Conservation (phyloP, 2,888 invertebrate species). For the Coenonympha glycerion region DNA sequence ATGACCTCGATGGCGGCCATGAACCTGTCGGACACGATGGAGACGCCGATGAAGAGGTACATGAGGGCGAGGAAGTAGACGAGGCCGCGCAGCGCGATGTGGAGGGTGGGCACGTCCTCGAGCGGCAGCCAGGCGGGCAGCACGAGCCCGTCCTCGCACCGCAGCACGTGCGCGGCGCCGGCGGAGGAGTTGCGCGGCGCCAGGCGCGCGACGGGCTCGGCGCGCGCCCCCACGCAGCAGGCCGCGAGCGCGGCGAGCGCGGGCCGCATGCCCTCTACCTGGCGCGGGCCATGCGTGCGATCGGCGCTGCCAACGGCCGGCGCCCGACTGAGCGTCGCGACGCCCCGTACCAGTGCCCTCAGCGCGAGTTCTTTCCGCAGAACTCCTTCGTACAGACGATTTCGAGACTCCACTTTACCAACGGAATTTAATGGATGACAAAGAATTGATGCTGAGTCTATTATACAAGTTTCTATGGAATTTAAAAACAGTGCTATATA, state of each 20-base stretch:
- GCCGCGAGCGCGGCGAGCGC: slow-evolving; percentile 71
- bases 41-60: slow-evolving; percentile 98
- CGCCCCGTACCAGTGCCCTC: slow-evolving; percentile 32
- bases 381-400: no score
- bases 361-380: no score
- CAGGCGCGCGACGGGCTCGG: slow-evolving; percentile 58
- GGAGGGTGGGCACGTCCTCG: slow-evolving; percentile 82
- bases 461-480: no score
- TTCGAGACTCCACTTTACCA: no score
- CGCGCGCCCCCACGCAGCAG: slow-evolving; percentile 64
- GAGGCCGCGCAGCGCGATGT: slow-evolving; percentile 88
- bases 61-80: slow-evolving; percentile 92
- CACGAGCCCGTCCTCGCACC: slow-evolving; percentile 89
- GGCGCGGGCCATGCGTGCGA: slow-evolving; percentile 53
- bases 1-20: slow-evolving; percentile 99
- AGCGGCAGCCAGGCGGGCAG: slow-evolving; percentile 93
- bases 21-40: slow-evolving; percentile 98
- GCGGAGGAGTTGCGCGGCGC: slow-evolving; percentile 57
- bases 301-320: slow-evolving; percentile 70
- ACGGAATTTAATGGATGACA: no score
- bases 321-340: slow-evolving; percentile 65
- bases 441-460: no score
- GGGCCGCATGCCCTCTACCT: slow-evolving; percentile 70
- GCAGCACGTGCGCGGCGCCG: slow-evolving; percentile 53
- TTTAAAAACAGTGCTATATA: no score